Percentiles rank a stretch among this genome's conserved stretches.
phyloP scores from a whole-genome alignment of 2,888 invertebrate species.

The Temnothorax ravouxi region DNA sequence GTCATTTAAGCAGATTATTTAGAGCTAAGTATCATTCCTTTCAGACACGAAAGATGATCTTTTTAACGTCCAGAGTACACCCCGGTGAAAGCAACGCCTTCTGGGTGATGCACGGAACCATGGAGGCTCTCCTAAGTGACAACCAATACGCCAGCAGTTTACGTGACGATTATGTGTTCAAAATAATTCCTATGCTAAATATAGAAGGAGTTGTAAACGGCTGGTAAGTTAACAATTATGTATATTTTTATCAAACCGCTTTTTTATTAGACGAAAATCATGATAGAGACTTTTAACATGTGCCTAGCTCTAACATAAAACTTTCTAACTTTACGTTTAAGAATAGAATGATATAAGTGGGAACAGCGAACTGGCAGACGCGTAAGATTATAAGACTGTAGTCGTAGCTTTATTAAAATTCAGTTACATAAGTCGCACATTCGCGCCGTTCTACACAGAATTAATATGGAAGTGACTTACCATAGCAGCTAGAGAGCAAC shows the following conservation, averaged over 20 bases:
- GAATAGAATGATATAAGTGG: constrained; percentile 6
- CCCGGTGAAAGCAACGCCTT: constrained; percentile 96
- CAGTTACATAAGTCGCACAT: constrained; percentile 79
- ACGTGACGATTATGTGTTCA: constrained; percentile 92
- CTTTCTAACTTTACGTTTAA: constrained; percentile 13
- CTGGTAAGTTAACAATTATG: constrained; percentile 88
- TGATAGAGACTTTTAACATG: neutral
- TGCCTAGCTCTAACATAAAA: neutral
- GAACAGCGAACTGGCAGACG: neutral
- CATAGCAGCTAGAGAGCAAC: constrained; percentile 62
- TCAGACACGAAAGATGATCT: constrained; percentile 90
- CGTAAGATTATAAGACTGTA: constrained; percentile 63
- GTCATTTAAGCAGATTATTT: neutral
- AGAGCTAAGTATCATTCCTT: constrained; percentile 25
- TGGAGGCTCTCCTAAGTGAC: constrained; percentile 89
- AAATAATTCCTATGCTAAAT: constrained; percentile 96
- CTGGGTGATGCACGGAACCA: constrained; percentile 95
- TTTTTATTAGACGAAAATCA: constrained; percentile 1
- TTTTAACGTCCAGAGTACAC: constrained; percentile 93
- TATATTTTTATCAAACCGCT: neutral
- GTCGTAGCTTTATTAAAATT: constrained; percentile 82
- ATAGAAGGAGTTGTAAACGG: constrained; percentile 96
- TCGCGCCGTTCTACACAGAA: constrained; percentile 76
- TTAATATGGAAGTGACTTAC: constrained; percentile 68
- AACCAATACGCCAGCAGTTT: constrained; percentile 88